phyloP scores from a whole-genome alignment of 2,888 invertebrate species.

The Noctua pronuba region DNA sequence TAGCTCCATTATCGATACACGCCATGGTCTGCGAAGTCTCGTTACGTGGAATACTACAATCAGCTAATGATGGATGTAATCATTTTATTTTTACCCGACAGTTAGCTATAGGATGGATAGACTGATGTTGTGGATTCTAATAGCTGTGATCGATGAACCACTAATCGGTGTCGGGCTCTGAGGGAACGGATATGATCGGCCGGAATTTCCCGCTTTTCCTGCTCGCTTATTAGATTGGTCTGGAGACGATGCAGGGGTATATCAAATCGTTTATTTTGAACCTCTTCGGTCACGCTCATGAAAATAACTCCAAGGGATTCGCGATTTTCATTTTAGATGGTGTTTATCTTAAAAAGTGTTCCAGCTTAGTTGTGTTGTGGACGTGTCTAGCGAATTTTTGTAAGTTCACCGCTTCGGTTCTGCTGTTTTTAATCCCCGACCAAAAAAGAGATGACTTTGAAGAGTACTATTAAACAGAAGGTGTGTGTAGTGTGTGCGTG shows the following conservation, averaged over 20 bases:
- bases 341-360: constrained; percentile 10
- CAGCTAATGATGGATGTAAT: constrained; percentile 56
- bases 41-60: constrained; percentile 46
- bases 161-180: constrained; percentile 44
- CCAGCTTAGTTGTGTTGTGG: neutral
- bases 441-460: neutral
- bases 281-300: constrained; percentile 15
- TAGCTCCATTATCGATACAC: constrained; percentile 59
- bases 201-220: constrained; percentile 46
- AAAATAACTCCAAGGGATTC: constrained; percentile 38
- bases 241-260: constrained; percentile 2
- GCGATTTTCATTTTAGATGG: constrained; percentile 34
- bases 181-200: constrained; percentile 26
- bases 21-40: constrained; percentile 58
- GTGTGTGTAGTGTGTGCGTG: too few species aligned
- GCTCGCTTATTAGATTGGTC: constrained; percentile 46
- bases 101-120: constrained; percentile 49
- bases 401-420: neutral
- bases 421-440: neutral
- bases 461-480: too few species aligned
- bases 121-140: constrained; percentile 47
- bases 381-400: constrained; percentile 1
- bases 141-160: constrained; percentile 55
- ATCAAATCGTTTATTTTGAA: constrained; percentile 46
- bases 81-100: constrained; percentile 53